phyloP scores from a whole-genome alignment of 2,113 vertebrate species.

The Neodon shergylaensis region DNA sequence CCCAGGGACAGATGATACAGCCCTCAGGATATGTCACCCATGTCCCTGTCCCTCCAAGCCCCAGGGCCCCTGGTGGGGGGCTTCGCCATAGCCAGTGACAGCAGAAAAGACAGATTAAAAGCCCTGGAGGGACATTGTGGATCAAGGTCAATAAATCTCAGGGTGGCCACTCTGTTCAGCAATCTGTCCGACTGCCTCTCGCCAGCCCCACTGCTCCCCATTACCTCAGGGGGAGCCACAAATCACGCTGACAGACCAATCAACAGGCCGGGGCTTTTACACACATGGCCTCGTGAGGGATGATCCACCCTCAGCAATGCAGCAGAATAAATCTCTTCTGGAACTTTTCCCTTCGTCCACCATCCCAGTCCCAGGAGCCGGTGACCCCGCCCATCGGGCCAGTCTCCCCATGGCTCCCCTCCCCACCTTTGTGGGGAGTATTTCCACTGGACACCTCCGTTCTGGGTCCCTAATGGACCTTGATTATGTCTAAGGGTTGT shows the following conservation, averaged over 20 bases:
- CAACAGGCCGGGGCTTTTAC: conserved; percentile 84
- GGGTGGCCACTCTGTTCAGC: conserved; percentile 37
- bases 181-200: conserved; percentile 70
- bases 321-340: conserved; percentile 85
- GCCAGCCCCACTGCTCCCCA: conserved; percentile 79
- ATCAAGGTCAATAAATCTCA: conserved; percentile 83
- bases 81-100: conserved; percentile 51
- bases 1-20: conserved; percentile 12
- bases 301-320: conserved; percentile 79
- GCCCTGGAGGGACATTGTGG: conserved; percentile 64
- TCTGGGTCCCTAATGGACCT: background rate
- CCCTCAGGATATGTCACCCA: background rate
- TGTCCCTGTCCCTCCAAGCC: background rate
- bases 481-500: conserved; percentile 91
- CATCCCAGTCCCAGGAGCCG: background rate
- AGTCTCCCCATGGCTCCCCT: background rate
- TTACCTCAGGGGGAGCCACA: conserved; percentile 87
- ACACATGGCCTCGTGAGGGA: conserved; percentile 82
- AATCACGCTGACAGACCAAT: conserved; percentile 94
- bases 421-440: background rate
- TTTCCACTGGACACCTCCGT: conserved; percentile 15
- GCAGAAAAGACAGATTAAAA: conserved; percentile 81
- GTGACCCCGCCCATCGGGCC: background rate
- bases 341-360: conserved; percentile 77
- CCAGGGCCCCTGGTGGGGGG: conserved; percentile 64